These are phyloP conservation scores for Acrocyrtus sp. DNA, from an alignment of 2,888 invertebrate species.

Conservation along the genomic window DNA sequence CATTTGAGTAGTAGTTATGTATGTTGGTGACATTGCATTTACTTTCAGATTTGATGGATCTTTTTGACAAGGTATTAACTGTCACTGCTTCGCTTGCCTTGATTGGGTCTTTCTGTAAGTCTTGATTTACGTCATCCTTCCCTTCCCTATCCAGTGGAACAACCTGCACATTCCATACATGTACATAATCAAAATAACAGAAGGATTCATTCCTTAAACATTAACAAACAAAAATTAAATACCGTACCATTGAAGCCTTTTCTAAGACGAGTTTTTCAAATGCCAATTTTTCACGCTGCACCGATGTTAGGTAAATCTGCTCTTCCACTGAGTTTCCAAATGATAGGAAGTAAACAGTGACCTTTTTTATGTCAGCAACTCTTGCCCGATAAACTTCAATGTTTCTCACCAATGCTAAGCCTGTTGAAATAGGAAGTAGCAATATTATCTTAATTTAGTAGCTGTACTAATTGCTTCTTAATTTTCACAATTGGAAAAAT, in stretches of 20 bases:
- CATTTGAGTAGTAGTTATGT: background rate
- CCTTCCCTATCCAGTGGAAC: constrained; percentile 90
- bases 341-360: constrained; percentile 88
- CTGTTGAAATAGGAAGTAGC: constrained; percentile 40
- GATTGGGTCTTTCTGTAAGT: constrained; percentile 66
- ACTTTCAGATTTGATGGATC: constrained; percentile 67
- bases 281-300: constrained; percentile 92
- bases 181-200: too few relatives aligned
- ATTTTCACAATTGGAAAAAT: background rate
- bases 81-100: constrained; percentile 68
- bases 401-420: constrained; percentile 59
- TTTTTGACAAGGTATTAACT: constrained; percentile 72
- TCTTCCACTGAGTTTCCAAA: constrained; percentile 96
- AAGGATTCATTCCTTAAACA: background rate
- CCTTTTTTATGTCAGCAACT: constrained; percentile 65
- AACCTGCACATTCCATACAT: constrained; percentile 71
- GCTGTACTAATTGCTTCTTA: too few relatives aligned
- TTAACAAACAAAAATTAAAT: too few relatives aligned
- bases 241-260: constrained; percentile 73
- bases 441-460: too few relatives aligned
- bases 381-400: constrained; percentile 62
- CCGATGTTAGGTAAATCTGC: constrained; percentile 90
- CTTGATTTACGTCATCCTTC: constrained; percentile 74
- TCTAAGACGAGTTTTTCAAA: constrained; percentile 92
- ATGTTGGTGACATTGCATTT: constrained; percentile 66